Conservation (phyloP, 2,113 vertebrate species). For the Greenwoodochromis staneri region DNA sequence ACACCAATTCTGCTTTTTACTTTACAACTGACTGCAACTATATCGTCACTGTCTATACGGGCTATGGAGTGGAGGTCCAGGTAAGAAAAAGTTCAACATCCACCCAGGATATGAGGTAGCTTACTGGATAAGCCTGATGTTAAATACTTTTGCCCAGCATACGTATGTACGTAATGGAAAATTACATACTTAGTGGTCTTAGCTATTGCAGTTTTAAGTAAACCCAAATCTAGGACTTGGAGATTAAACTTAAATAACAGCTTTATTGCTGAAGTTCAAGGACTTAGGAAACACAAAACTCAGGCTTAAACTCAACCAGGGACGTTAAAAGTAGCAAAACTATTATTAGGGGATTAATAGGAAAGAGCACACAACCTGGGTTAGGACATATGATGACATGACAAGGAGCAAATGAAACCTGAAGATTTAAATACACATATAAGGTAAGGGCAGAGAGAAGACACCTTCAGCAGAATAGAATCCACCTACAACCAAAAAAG, state of each 20-base stretch:
- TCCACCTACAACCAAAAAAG: background rate
- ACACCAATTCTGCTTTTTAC: slow-evolving; percentile 57
- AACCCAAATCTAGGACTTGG: background rate
- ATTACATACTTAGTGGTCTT: background rate
- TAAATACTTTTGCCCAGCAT: background rate
- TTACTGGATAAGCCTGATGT: background rate
- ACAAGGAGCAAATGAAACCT: background rate
- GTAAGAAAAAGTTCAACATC: slow-evolving; percentile 50
- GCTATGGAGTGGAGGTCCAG: slow-evolving; percentile 94
- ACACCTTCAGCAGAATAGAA: background rate
- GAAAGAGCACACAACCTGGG: background rate
- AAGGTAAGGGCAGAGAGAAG: background rate
- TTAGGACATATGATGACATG: background rate
- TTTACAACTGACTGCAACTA: slow-evolving; percentile 82
- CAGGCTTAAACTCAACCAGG: background rate
- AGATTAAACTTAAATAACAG: background rate
- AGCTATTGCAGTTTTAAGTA: background rate
- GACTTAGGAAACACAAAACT: background rate
- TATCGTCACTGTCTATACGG: slow-evolving; percentile 82
- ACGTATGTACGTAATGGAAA: background rate
- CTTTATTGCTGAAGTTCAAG: background rate
- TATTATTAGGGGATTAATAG: background rate
- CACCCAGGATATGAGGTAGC: background rate
- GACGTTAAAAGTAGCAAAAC: rapidly evolving
- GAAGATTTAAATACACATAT: background rate